Evolutionary conservation across 2,888 invertebrate species (phyloP), one percentile per base, ranked within the genome.

Genomic region (Prosapia bicincta): DNA sequence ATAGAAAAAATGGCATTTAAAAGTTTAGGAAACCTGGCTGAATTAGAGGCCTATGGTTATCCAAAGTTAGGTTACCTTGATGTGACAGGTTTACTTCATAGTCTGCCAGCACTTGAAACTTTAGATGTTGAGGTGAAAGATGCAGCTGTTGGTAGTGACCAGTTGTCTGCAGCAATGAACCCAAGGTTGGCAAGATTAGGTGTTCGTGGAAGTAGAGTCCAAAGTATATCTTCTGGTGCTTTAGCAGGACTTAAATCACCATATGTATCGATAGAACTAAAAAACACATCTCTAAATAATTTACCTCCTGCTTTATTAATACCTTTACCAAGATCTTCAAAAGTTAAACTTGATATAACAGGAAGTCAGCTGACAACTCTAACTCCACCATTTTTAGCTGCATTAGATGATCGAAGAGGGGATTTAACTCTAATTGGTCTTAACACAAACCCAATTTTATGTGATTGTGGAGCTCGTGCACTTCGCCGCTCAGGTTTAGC

Each of bases 71-170:
- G 95, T 0, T 95, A 95, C 82, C 87, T 95, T 78, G 96, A 96
- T 84, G 89, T 95, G n/a, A 92, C 93, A 82, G 95, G 95, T 0
- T 89, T 96, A 30, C 85, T 96, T n/a, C 91, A 92, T 80, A 88
- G 91, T 79, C 85, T 96, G 81, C 89, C 91, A 0, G 91, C 92
- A 0, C 85, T 96, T 66, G 92, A 95, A 84, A 88, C 86, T 79
- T 85, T 96, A 13, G 94, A 95, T 78, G 90, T 96, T 72, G 97
- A 97, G 86, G 90, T 96, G 0, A 96, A 96, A 84, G 96, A 96
- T 80, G 88, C 93, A 0, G 89, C 89, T 5, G 90, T 95, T 72
- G 93, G 94, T 66, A 91, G 92, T 69, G 95, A 95, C 82, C 94
- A 96, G 82, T 85, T 96, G 65, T 92, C 93, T 81, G 89, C 93